Base-by-base conservation (phyloP, 2,888 invertebrate species). In the Ennomos erosarius region DNA sequence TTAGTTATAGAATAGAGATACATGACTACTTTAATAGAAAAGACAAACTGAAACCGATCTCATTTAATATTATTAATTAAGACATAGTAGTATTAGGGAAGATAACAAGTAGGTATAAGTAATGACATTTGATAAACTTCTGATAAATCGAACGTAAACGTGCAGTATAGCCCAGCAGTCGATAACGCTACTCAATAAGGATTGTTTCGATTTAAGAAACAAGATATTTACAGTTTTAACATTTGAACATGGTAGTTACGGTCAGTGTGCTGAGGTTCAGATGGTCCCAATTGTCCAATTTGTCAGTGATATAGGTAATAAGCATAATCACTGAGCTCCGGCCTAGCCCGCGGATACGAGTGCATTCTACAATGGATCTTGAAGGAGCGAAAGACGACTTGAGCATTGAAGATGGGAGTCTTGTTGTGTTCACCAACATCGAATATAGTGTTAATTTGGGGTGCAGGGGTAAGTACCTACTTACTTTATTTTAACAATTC, bases 351-450 rank as follows among this genome's bases (percentile, higher is more conserved):
- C 55, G 60, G 36, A 51, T 52, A 55, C 45, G 37, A 65, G 57
- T 51, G 57, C 56, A 68, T 47, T 59, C 50, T 36, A 70, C 69
- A 66, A 90, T 91, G 91, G 84, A 90, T 67, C 65, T 87, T 49
- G 88, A 90, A 76, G 69, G 71, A 9, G 81, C 71, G 9, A 84
- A 81, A 66, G 86, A 88, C 62, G 84, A 87, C 53, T 63, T 79
- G 35, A 86, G 87, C 71, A 67, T 79, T 9, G 88, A 89, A 67
- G 88, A 88, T 58, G 81, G 84, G 3, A 78, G 71, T 61, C 78
- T 85, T 11, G 66, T 90, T 11, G 85, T 87, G 37, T 91, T 84
- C 61, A 77, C 73, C 1, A 66, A 71, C 37, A 52, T 80, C 6
- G 56, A 55, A 35, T 71, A 43, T 38, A 34, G 33, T 13, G 50